Percentiles rank a stretch among this genome's conserved stretches.
Conservation (phyloP, 2,888 invertebrate species). For the Caenorhabditis doughertyi region DNA sequence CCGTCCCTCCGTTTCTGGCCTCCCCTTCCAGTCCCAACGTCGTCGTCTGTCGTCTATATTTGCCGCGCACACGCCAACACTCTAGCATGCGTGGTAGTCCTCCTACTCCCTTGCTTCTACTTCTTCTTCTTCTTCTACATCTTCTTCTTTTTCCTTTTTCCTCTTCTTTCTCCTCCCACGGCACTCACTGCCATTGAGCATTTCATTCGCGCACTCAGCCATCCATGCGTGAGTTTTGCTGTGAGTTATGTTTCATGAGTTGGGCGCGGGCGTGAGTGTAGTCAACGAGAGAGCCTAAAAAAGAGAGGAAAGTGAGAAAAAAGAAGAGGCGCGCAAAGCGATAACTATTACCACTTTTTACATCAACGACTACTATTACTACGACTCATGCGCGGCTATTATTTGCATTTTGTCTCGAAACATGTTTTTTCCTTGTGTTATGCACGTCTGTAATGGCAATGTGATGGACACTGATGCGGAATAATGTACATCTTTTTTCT, state of each 20-base stretch:
- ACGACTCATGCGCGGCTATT: conserved; percentile 56
- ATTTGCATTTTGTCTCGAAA: conserved; percentile 55
- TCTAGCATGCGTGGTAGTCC: conserved; percentile 56
- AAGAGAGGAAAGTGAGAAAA: conserved; percentile 19
- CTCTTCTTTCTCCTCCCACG: conserved; percentile 47
- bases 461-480: conserved; percentile 21
- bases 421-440: conserved; percentile 43
- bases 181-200: conserved; percentile 62
- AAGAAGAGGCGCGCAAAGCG: conserved; percentile 52
- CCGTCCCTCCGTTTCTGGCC: conserved; percentile 17
- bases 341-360: conserved; percentile 66
- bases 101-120: conserved; percentile 30
- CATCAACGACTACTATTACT: conserved; percentile 60
- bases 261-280: conserved; percentile 52
- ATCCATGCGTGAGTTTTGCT: conserved; percentile 63
- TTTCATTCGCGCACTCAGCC: conserved; percentile 65
- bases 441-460: conserved; percentile 44
- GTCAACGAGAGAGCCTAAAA: conserved; percentile 36
- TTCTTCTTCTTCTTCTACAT: conserved; percentile 18
- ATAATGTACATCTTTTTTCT: conserved; percentile 44
- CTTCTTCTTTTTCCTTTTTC: background rate
- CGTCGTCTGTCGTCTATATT: conserved; percentile 36
- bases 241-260: conserved; percentile 64
- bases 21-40: conserved; percentile 7
- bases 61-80: conserved; percentile 46